A percentile compares a stretch with the other conserved stretches of the same genome.
These are phyloP conservation scores for Ranitomeya variabilis DNA, from an alignment of 2,113 vertebrate species.

Conservation along the genomic window DNA sequence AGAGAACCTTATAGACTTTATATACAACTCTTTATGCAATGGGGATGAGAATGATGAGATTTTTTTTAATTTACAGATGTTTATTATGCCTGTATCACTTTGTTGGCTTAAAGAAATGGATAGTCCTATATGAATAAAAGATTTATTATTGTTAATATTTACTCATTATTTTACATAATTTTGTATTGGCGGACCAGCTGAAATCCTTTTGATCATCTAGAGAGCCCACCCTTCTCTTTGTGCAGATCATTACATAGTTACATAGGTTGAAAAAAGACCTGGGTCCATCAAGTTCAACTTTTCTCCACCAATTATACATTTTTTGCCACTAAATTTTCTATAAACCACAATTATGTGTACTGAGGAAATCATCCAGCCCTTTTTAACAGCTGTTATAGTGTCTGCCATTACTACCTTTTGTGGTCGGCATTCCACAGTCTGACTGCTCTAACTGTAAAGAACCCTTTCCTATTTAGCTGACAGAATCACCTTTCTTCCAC, in stretches of 20 bases:
- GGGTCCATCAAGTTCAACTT: no score
- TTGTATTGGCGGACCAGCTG: background rate
- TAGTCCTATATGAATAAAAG: slow-evolving; percentile 19
- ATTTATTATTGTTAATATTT: slow-evolving; percentile 38
- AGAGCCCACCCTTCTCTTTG: background rate
- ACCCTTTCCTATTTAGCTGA: no score
- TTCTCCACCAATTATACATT: no score
- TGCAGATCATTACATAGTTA: background rate
- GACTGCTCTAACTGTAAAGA: no score
- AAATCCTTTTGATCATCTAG: background rate
- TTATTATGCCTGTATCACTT: slow-evolving; percentile 36
- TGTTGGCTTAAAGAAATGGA: slow-evolving; percentile 11
- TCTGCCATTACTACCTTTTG: no score
- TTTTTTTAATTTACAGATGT: slow-evolving; percentile 9
- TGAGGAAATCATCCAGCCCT: no score
- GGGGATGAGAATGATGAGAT: background rate
- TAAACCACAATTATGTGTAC: no score
- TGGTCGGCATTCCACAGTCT: no score
- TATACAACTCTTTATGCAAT: slow-evolving; percentile 28
- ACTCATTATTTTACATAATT: background rate
- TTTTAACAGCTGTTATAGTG: no score
- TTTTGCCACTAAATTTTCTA: no score
- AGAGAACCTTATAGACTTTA: background rate
- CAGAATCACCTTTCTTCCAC: no score
- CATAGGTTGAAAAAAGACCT: no score